These are phyloP conservation scores for Cantharis nigra DNA, from an alignment of 2,888 invertebrate genomes.

Conservation along the genomic window DNA sequence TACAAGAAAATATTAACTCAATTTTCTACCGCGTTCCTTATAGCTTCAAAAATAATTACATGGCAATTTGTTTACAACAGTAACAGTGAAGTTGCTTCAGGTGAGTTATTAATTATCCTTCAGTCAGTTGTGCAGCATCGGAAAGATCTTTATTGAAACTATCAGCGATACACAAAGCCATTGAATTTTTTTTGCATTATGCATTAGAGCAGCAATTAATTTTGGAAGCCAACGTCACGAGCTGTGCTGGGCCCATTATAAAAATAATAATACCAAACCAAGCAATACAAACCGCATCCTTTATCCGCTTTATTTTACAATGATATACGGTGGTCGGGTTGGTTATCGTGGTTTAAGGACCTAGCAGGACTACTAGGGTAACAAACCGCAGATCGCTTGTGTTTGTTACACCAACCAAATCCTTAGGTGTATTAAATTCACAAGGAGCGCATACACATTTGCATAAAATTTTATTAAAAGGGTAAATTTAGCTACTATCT, in stretches of 20 bases:
- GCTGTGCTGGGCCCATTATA: not conserved
- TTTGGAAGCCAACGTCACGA: not conserved
- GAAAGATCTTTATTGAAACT: slow-evolving; percentile 17
- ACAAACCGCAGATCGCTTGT: slow-evolving; percentile 32
- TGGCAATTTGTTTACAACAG: slow-evolving; percentile 16
- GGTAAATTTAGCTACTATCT: slow-evolving; percentile 18
- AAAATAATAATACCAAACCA: slow-evolving; percentile 17
- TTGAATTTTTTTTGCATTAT: not conserved
- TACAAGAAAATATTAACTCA: not conserved
- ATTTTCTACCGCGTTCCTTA: slow-evolving; percentile 7
- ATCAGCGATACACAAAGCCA: not conserved
- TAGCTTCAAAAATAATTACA: slow-evolving; percentile 10
- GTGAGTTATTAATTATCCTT: slow-evolving; percentile 14
- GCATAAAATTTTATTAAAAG: slow-evolving; percentile 29
- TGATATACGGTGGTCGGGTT: slow-evolving; percentile 31
- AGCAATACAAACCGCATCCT: slow-evolving; percentile 26
- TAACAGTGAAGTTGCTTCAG: slow-evolving; percentile 11
- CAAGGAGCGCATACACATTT: slow-evolving; percentile 22
- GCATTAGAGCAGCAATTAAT: not conserved
- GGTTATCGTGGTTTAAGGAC: slow-evolving; percentile 32
- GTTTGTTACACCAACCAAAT: slow-evolving; percentile 31
- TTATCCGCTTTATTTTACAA: slow-evolving; percentile 29
- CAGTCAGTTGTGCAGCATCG: slow-evolving; percentile 7
- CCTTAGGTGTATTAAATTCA: slow-evolving; percentile 32
- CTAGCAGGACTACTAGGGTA: slow-evolving; percentile 28